These are phyloP conservation scores for Sesia bembeciformis DNA, from an alignment of 2,888 invertebrate species.

Conservation along the genomic window DNA sequence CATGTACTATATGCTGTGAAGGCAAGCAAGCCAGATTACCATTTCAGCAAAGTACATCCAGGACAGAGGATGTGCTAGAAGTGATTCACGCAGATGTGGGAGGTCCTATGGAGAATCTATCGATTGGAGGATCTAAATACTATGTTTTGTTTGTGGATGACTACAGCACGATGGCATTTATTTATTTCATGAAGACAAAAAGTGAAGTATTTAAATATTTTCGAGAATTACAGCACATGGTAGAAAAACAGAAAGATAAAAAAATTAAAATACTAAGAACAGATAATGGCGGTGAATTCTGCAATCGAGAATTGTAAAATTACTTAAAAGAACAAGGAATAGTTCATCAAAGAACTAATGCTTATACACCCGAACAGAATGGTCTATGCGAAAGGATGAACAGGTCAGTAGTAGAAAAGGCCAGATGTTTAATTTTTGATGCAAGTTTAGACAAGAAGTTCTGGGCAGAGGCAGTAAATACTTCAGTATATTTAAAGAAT, in stretches of 20 bases:
- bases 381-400: slow-evolving; percentile 14
- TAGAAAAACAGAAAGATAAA: neutral
- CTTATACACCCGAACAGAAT: slow-evolving; percentile 13
- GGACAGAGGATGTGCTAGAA: neutral
- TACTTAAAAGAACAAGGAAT: slow-evolving; percentile 4
- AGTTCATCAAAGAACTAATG: slow-evolving; percentile 7
- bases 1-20: neutral
- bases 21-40: neutral
- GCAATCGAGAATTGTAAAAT: slow-evolving; percentile 5
- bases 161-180: slow-evolving; percentile 2
- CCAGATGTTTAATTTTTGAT: slow-evolving; percentile 11
- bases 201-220: slow-evolving; percentile 1
- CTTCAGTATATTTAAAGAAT: slow-evolving; percentile 11
- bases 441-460: slow-evolving; percentile 9
- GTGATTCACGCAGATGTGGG: neutral
- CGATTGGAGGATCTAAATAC: slow-evolving; percentile 1
- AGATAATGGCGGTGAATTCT: slow-evolving; percentile 7
- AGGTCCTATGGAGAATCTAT: neutral
- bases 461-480: slow-evolving; percentile 14
- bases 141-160: slow-evolving; percentile 4
- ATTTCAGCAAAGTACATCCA: neutral
- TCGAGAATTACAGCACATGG: slow-evolving; percentile 1
- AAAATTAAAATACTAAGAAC: slow-evolving; percentile 7
- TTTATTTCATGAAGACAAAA: slow-evolving; percentile 1
- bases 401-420: slow-evolving; percentile 12